phyloP scores from a whole-genome alignment of 2,888 invertebrate species.

The Erebia aethiops region DNA sequence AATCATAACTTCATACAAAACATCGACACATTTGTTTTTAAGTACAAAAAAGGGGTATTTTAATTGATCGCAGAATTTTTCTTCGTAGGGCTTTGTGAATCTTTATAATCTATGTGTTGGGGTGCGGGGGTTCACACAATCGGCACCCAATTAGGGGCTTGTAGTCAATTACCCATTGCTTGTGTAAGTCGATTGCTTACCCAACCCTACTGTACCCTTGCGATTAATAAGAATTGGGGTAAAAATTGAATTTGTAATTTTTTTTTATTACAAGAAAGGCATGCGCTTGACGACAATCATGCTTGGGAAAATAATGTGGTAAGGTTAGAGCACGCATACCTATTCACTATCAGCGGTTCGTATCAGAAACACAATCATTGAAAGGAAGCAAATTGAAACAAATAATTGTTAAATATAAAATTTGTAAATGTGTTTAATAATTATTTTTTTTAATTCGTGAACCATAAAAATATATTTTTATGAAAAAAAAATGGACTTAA shows the following conservation, averaged over 20 bases:
- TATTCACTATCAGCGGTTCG: too few species aligned
- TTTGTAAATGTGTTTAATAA: too few species aligned
- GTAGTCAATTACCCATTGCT: conserved; percentile 44
- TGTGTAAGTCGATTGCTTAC: conserved; percentile 38
- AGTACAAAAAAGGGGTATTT: conserved; percentile 46
- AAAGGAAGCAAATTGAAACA: too few species aligned
- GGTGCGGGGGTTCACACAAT: conserved; percentile 40
- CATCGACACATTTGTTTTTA: conserved; percentile 42
- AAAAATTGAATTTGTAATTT: conserved; percentile 9
- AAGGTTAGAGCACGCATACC: too few species aligned
- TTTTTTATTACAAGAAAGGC: background rate
- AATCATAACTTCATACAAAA: conserved; percentile 15
- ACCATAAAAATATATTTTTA: background rate
- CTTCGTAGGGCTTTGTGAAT: conserved; percentile 28
- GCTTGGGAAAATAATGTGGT: too few species aligned
- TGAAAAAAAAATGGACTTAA: background rate
- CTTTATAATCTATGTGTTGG: conserved; percentile 36
- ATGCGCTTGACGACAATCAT: too few species aligned
- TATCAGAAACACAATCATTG: too few species aligned
- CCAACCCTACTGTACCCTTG: conserved; percentile 31
- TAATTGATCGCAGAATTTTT: conserved; percentile 25
- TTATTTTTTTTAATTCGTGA: too few species aligned
- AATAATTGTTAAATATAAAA: too few species aligned
- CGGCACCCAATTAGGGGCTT: conserved; percentile 45
- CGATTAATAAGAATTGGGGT: conserved; percentile 12